A percentile compares a stretch with the other conserved stretches of the same genome.
Conservation (phyloP, 2,888 invertebrate genomes). For the Notocelia uddmanniana region DNA sequence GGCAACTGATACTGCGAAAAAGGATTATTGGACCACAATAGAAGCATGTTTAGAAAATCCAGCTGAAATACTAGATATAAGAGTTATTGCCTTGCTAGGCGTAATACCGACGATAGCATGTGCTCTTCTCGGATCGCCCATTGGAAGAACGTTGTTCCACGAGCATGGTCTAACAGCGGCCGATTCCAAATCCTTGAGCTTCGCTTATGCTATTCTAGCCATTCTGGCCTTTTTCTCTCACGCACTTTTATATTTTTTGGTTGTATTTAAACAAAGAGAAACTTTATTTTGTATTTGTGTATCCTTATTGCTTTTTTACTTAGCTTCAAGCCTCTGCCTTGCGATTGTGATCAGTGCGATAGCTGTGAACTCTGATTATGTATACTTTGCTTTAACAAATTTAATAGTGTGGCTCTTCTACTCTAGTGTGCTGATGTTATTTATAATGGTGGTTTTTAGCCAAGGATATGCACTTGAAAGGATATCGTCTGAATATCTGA, state of each 20-base stretch:
- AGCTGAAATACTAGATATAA: slow-evolving; percentile 43
- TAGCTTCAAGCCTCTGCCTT: slow-evolving; percentile 50
- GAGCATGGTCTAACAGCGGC: slow-evolving; percentile 51
- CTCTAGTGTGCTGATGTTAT: slow-evolving; percentile 8
- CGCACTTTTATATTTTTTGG: slow-evolving; percentile 51
- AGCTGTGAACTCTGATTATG: slow-evolving; percentile 4
- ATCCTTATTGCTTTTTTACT: slow-evolving; percentile 51
- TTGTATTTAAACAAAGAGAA: slow-evolving; percentile 39
- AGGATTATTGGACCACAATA: neutral
- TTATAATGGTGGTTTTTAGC: slow-evolving; percentile 4
- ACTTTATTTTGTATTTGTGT: slow-evolving; percentile 52
- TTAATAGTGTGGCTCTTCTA: slow-evolving; percentile 9
- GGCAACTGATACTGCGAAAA: slow-evolving; percentile 8
- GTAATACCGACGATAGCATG: slow-evolving; percentile 55
- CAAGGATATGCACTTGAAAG: slow-evolving; percentile 12
- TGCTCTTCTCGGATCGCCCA: slow-evolving; percentile 49
- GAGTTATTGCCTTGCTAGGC: slow-evolving; percentile 55
- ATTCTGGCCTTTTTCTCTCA: slow-evolving; percentile 52
- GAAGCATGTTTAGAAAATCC: slow-evolving; percentile 9
- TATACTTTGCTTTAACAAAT: slow-evolving; percentile 6
- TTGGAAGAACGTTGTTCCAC: slow-evolving; percentile 48
- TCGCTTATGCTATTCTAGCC: slow-evolving; percentile 51
- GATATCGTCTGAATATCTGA: slow-evolving; percentile 12
- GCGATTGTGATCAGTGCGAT: slow-evolving; percentile 43
- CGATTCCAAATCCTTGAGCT: slow-evolving; percentile 48